Percentiles rank a stretch among this genome's conserved stretches.
Conservation (phyloP, 2,888 invertebrate species). For the Eupithecia exiguata region DNA sequence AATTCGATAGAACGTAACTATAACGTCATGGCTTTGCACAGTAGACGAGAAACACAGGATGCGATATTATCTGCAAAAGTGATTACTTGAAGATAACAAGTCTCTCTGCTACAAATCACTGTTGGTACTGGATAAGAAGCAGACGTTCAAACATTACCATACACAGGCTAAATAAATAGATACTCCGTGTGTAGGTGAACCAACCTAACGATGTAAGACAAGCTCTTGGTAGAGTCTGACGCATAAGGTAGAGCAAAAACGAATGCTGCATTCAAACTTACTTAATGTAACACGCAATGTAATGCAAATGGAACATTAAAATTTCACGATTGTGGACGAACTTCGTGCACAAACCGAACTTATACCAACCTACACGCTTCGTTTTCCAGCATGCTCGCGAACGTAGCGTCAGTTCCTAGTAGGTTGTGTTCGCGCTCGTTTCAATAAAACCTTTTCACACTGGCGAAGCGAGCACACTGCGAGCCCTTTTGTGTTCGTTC, state of each 20-base stretch:
- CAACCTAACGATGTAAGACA: not conserved
- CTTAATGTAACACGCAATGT: too few relatives aligned
- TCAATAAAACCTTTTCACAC: too few relatives aligned
- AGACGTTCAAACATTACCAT: slow-evolving; percentile 11
- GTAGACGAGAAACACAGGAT: slow-evolving; percentile 11
- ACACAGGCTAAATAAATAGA: not conserved
- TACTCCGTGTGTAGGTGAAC: not conserved
- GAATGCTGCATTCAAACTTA: too few relatives aligned
- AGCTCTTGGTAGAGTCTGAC: not conserved
- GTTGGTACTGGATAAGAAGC: slow-evolving; percentile 19
- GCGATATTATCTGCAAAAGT: slow-evolving; percentile 24
- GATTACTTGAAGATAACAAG: slow-evolving; percentile 25
- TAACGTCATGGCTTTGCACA: not conserved
- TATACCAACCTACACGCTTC: too few relatives aligned
- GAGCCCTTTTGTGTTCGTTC: too few relatives aligned
- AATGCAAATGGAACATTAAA: too few relatives aligned
- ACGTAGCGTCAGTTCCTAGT: too few relatives aligned
- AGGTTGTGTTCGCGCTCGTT: too few relatives aligned
- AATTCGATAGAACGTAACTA: not conserved
- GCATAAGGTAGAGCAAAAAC: not conserved
- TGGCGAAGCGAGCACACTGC: too few relatives aligned
- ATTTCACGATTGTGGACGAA: too few relatives aligned
- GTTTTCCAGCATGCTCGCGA: too few relatives aligned
- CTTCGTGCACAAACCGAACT: too few relatives aligned
- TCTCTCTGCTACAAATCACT: slow-evolving; percentile 23